These are phyloP conservation scores for Callopanchax toddi DNA, from an alignment of 2,113 vertebrate genomes.

Conservation along the genomic window DNA sequence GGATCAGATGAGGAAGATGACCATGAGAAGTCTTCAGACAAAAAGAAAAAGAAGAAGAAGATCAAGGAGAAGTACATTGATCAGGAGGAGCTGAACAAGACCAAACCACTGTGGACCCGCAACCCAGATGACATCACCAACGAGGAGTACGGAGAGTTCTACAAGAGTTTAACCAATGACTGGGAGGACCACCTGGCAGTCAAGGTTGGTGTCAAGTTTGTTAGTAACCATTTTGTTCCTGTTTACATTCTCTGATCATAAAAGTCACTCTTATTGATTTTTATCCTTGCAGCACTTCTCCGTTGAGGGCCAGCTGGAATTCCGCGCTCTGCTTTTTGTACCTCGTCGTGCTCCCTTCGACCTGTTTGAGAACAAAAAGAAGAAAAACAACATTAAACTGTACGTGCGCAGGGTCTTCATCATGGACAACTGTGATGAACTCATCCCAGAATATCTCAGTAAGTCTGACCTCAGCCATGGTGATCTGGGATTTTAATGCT, in stretches of 20 bases:
- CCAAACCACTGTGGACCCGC: conserved; percentile 91
- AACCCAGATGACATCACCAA: conserved; percentile 96
- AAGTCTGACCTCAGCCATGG: conserved; percentile 66
- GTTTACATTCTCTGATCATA: neutral
- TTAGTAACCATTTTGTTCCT: neutral
- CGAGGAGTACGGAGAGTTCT: conserved; percentile 95
- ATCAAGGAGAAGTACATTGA: conserved; percentile 87
- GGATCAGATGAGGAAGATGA: conserved; percentile 83
- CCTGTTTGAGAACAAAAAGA: conserved; percentile 95
- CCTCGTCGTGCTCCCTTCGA: conserved; percentile 93
- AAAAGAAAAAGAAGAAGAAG: conserved; percentile 86
- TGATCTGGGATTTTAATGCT: neutral
- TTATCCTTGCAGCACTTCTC: conserved; percentile 88
- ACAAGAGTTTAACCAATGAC: conserved; percentile 92
- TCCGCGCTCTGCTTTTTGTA: conserved; percentile 92
- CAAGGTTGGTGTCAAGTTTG: conserved; percentile 67
- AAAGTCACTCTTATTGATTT: neutral
- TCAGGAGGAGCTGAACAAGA: conserved; percentile 84
- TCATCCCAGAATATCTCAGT: conserved; percentile 97
- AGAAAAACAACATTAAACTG: conserved; percentile 96
- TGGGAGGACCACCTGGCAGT: conserved; percentile 86
- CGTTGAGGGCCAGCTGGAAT: conserved; percentile 96
- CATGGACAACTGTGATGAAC: conserved; percentile 97
- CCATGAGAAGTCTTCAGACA: conserved; percentile 68
- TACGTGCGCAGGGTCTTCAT: conserved; percentile 98